These are phyloP conservation scores for Oreotrochilus melanogaster DNA, from an alignment of 2,113 vertebrate species.

Conservation along the genomic window DNA sequence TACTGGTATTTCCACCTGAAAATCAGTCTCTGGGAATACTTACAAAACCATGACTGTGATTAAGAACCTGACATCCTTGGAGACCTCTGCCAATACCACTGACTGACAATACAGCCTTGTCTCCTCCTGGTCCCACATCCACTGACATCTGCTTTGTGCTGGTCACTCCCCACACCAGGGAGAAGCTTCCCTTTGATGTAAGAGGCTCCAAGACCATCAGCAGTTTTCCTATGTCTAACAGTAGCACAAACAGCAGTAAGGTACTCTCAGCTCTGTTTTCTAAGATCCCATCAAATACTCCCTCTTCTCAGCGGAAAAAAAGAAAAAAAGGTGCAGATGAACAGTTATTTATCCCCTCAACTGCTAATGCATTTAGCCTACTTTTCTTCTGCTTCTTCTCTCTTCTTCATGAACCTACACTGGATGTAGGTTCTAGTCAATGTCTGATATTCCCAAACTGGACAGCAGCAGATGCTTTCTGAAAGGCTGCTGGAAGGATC, in stretches of 20 bases:
- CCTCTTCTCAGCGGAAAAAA: accelerated
- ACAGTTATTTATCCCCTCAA: background rate
- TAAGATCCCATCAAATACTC: background rate
- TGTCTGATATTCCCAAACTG: background rate
- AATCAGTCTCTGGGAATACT: background rate
- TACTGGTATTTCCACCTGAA: background rate
- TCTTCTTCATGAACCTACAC: background rate
- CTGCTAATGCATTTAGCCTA: background rate
- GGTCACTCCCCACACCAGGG: background rate
- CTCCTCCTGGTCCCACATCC: background rate
- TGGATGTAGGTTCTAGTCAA: background rate
- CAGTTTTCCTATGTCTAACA: background rate
- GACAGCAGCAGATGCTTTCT: accelerated
- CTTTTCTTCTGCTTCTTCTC: background rate
- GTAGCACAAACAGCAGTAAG: background rate
- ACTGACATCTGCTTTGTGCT: background rate
- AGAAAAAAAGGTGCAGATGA: background rate
- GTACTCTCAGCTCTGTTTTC: background rate
- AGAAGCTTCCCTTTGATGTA: background rate
- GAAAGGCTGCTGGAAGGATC: background rate
- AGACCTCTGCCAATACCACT: background rate
- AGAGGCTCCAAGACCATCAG: background rate
- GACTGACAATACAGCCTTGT: background rate
- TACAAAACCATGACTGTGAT: background rate
- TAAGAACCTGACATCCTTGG: background rate